phyloP scores from a whole-genome alignment of 2,888 invertebrate genomes.

The Carcina quercana region DNA sequence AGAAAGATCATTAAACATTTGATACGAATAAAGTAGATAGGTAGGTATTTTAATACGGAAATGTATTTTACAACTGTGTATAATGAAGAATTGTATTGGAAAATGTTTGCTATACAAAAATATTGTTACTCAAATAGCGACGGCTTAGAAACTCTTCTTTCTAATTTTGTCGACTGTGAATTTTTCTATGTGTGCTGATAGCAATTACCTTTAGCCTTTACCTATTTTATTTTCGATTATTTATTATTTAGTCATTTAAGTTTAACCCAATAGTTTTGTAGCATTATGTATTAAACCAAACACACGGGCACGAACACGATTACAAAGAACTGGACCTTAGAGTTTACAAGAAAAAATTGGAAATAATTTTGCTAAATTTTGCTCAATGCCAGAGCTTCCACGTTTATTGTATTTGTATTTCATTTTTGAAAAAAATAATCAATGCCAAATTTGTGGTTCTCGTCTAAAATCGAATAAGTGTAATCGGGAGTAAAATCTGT shows the following conservation, averaged over 20 bases:
- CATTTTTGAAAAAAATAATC: slow-evolving; percentile 8
- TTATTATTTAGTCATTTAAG: slow-evolving; percentile 32
- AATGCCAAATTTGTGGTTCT: slow-evolving; percentile 20
- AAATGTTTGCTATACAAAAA: slow-evolving; percentile 40
- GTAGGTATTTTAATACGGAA: slow-evolving; percentile 70
- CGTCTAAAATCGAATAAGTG: too few species aligned
- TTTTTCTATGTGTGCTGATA: too few species aligned
- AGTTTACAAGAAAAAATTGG: too few species aligned
- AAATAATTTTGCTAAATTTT: too few species aligned
- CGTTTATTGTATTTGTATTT: slow-evolving; percentile 11
- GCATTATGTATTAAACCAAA: background rate
- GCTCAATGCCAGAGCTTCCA: slow-evolving; percentile 62
- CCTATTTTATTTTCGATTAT: slow-evolving; percentile 24
- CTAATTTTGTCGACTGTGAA: too few species aligned
- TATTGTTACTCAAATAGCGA: slow-evolving; percentile 25
- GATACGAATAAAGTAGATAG: slow-evolving; percentile 70
- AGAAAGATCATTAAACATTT: slow-evolving; percentile 53
- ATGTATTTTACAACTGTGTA: slow-evolving; percentile 54
- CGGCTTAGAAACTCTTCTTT: slow-evolving; percentile 26
- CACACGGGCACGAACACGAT: background rate
- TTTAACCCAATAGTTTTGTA: too few species aligned
- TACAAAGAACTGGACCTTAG: background rate
- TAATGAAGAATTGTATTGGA: slow-evolving; percentile 35
- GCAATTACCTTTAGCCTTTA: too few species aligned
- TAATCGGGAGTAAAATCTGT: too few species aligned